Conservation (phyloP, 1,140 invertebrate genomes). For the Drosophila rufa region DNA sequence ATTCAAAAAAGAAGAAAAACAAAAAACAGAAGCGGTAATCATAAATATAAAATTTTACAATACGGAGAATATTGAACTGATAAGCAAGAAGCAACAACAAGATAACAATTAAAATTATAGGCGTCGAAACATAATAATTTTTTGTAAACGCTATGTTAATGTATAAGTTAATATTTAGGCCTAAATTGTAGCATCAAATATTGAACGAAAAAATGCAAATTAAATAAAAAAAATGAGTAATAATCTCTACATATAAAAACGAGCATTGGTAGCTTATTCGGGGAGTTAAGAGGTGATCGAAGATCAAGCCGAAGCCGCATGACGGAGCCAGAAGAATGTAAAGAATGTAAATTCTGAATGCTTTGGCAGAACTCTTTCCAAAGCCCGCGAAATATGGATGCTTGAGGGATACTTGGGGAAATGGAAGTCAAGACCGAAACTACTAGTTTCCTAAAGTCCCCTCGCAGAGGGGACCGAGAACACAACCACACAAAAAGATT, state of each 20-base stretch:
- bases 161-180: constrained; percentile 61
- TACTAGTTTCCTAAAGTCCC: too few species aligned
- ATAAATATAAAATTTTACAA: constrained; percentile 51
- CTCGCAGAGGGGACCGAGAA: too few species aligned
- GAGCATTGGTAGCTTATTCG: background rate
- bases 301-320: too few species aligned
- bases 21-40: constrained; percentile 16
- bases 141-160: constrained; percentile 68
- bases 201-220: constrained; percentile 61
- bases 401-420: too few species aligned
- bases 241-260: constrained; percentile 8
- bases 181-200: constrained; percentile 80
- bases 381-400: too few species aligned
- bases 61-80: constrained; percentile 80
- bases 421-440: too few species aligned
- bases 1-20: background rate
- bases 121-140: constrained; percentile 69
- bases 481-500: too few species aligned
- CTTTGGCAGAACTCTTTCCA: too few species aligned
- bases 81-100: constrained; percentile 67
- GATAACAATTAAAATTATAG: constrained; percentile 36
- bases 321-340: too few species aligned
- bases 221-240: constrained; percentile 44
- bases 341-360: too few species aligned
- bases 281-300: too few species aligned